A percentile compares a stretch with the other conserved stretches of the same genome.
These are phyloP conservation scores for Allygus modestus DNA, from an alignment of 2,888 invertebrate genomes.

Conservation along the genomic window DNA sequence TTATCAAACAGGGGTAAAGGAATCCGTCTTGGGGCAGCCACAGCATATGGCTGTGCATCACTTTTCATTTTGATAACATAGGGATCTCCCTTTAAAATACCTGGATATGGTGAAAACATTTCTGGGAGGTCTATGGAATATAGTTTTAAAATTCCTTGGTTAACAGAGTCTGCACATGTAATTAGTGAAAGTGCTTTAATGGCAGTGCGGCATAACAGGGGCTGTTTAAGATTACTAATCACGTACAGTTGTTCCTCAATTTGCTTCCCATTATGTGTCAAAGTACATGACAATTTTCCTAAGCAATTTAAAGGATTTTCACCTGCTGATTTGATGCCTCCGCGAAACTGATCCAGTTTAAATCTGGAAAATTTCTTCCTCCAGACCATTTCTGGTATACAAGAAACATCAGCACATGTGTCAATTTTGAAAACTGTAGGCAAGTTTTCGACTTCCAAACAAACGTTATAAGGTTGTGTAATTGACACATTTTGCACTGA, in stretches of 20 bases:
- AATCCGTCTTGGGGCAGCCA: constrained; percentile 70
- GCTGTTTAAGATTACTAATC: not conserved
- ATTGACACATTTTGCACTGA: constrained; percentile 1
- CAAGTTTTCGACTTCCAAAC: constrained; percentile 73
- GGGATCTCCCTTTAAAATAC: constrained; percentile 24
- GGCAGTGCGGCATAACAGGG: not conserved
- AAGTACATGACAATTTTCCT: not conserved
- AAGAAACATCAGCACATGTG: constrained; percentile 25
- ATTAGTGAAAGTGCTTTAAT: not conserved
- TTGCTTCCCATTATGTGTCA: not conserved
- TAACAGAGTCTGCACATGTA: not conserved
- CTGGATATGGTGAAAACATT: not conserved
- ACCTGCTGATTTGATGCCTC: constrained; percentile 2
- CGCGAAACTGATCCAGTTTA: not conserved
- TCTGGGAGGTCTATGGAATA: not conserved
- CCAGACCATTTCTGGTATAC: constrained; percentile 6
- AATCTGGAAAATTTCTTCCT: not conserved
- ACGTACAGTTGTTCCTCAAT: not conserved
- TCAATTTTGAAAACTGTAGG: constrained; percentile 40
- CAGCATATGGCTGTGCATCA: not conserved
- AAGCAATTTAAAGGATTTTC: not conserved
- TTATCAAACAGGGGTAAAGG: constrained; percentile 71
- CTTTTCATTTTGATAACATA: constrained; percentile 16
- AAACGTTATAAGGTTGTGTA: constrained; percentile 79
- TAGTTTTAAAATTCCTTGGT: not conserved